Base-by-base conservation (phyloP, 2,113 vertebrate genomes). In the Gymnocephalus cernua region DNA sequence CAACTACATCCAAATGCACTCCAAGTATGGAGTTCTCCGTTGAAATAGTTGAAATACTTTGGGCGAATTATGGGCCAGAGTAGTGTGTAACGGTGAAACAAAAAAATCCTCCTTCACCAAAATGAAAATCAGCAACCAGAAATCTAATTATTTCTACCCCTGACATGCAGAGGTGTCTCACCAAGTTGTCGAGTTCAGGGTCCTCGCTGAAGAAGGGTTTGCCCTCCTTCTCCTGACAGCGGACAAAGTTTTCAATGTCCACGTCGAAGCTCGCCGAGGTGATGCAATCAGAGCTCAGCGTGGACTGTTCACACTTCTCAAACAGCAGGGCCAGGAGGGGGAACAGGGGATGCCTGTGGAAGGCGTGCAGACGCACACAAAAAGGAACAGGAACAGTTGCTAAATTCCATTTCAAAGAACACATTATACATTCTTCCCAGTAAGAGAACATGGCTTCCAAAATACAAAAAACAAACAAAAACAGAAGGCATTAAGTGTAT, bases 131-230 rank as follows among this genome's bases (percentile, higher is more conserved):
- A 56, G 47, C 1, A 44, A 59, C 2, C 16, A 66, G 3, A 35
- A 15, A 56, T 27, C 3, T 9, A 12, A 35, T 3, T 8, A 38
- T 12, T 3, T 59, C 63, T 29, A 3, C 9, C 50, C n/a, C n/a
- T 5, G 11, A 18, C 23, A 13, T 35, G 15, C 27, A 59, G 35
- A 3, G n/a, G 14, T 6, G 7, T 16, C 96, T 93, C 94, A 99
- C 98, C 97, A 99, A 93, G 93, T 96, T 99, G 95, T 99, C 98
- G 50, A 99, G 97, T 88, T 99, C 98, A 0, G 97, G 97, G 89
- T 99, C 97, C 86, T 99, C 98, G 0, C 98, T 99, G 96, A 99
- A 99, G 95, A 99, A 99, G 38, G 98, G 97, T 58, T 99, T 98
- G 88, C 97, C 97, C 23, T 99, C 97, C 89, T 99, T 98, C 75